phyloP scores from a whole-genome alignment of 2,797 vertebrate genomes.

The Artibeus jamaicensis region DNA sequence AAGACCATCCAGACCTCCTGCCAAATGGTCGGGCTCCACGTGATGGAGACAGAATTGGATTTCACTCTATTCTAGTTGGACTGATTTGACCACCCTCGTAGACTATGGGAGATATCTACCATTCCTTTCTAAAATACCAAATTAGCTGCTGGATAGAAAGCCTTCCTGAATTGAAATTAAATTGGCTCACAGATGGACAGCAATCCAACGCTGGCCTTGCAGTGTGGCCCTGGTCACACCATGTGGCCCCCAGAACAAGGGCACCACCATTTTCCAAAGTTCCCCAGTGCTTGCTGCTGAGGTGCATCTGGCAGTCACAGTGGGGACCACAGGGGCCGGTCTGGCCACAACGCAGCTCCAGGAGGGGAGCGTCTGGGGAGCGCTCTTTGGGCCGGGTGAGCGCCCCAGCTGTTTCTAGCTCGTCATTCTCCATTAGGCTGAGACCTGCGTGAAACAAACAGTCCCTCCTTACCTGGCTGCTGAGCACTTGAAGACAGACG shows the following conservation, averaged over 20 bases:
- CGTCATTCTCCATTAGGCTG: background rate
- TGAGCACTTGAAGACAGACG: background rate
- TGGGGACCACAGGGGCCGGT: background rate
- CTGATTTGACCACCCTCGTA: background rate
- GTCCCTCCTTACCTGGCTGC: background rate
- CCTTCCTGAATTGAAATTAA: background rate
- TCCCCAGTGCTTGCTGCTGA: background rate
- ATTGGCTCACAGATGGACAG: background rate
- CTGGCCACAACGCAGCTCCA: background rate
- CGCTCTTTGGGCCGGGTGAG: background rate
- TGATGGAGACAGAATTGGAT: background rate
- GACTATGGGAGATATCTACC: background rate
- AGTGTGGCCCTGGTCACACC: background rate
- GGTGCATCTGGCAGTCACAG: background rate
- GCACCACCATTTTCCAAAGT: background rate
- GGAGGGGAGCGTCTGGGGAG: background rate
- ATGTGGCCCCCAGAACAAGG: background rate
- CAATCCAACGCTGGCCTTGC: background rate
- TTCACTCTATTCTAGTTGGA: background rate
- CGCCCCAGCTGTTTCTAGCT: background rate
- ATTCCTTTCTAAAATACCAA: background rate
- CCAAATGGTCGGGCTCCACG: background rate
- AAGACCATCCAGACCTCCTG: background rate
- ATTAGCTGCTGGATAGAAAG: background rate
- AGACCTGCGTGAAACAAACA: background rate